These are phyloP conservation scores for Mallotus villosus DNA, from an alignment of 2,797 vertebrate species.

Conservation along the genomic window DNA sequence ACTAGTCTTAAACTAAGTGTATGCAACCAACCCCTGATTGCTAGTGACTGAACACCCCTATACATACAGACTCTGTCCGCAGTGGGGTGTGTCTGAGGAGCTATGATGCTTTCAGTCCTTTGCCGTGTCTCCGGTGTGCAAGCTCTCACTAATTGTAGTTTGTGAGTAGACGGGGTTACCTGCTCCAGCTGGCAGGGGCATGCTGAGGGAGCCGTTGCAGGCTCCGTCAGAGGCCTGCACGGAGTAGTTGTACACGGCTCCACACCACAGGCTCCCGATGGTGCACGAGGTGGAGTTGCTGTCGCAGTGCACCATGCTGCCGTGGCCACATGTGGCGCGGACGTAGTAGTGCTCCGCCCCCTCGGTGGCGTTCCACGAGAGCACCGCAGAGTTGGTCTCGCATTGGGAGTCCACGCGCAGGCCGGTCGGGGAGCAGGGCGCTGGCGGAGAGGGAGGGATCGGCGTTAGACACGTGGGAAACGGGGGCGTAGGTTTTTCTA, in stretches of 20 bases:
- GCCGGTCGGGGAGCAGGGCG: constrained; percentile 68
- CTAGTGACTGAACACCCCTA: neutral
- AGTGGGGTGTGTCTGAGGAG: neutral
- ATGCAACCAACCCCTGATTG: neutral
- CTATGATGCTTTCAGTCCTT: neutral
- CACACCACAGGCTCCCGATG: constrained; percentile 67
- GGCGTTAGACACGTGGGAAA: neutral
- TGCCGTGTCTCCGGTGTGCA: neutral
- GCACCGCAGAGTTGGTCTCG: constrained; percentile 51
- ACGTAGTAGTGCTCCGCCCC: constrained; percentile 63
- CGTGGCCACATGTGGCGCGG: constrained; percentile 38
- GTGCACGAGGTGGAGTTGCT: constrained; percentile 56
- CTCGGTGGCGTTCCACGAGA: constrained; percentile 68
- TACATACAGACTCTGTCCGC: neutral
- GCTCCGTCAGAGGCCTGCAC: constrained; percentile 62
- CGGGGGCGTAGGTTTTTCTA: too few species aligned
- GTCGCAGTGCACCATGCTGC: constrained; percentile 53
- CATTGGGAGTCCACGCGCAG: constrained; percentile 65
- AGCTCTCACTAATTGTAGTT: neutral
- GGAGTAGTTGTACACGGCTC: constrained; percentile 71
- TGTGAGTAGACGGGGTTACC: constrained; percentile 58
- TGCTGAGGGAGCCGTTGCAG: constrained; percentile 72
- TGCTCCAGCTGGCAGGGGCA: constrained; percentile 60
- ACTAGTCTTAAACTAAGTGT: too few species aligned
- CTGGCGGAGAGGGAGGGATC: constrained; percentile 47